Evolutionary conservation across 2,113 vertebrate species (phyloP).

Genomic region (Sorex fumeus): DNA sequence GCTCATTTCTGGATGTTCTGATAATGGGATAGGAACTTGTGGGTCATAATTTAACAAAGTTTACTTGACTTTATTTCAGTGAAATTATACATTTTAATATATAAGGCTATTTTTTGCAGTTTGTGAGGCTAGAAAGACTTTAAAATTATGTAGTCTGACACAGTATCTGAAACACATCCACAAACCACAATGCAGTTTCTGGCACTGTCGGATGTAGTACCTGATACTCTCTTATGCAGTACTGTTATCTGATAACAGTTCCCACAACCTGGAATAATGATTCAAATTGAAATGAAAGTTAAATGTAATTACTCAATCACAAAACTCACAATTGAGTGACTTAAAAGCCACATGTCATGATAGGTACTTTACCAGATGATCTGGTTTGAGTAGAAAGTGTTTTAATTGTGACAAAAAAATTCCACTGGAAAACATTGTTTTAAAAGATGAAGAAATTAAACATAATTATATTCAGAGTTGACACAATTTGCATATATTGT

Average conservation of each 20-base stretch:
- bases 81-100: slow-evolving; percentile 42
- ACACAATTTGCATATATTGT: neutral
- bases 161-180: neutral
- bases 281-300: slow-evolving; percentile 43
- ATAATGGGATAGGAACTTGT: neutral
- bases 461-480: slow-evolving; percentile 8
- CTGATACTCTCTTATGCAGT: no score
- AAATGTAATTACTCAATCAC: neutral
- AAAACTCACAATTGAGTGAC: neutral
- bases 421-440: neutral
- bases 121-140: slow-evolving; percentile 13
- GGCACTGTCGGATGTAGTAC: no score
- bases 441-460: slow-evolving; percentile 48
- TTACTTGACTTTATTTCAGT: slow-evolving; percentile 30
- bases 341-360: neutral
- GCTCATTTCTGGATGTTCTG: neutral
- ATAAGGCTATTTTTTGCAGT: slow-evolving; percentile 37
- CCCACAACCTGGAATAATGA: neutral
- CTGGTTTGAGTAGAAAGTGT: neutral
- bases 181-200: neutral
- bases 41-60: neutral
- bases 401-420: neutral
- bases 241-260: no score
- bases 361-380: neutral
- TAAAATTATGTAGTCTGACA: neutral